These are phyloP conservation scores for Holocentrus rufus DNA, from an alignment of 2,797 vertebrate genomes.

Conservation along the genomic window DNA sequence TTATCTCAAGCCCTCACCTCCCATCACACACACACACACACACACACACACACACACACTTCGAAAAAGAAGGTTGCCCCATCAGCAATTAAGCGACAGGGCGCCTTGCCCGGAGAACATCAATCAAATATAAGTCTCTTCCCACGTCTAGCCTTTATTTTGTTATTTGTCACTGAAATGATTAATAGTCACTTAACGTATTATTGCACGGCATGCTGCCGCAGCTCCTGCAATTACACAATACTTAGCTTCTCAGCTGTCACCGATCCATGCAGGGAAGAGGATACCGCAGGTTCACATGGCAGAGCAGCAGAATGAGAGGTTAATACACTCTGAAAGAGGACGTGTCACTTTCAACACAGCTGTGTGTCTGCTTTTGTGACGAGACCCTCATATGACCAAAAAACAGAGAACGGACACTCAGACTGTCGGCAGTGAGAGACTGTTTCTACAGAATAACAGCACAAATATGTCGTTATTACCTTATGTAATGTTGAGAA, in stretches of 20 bases:
- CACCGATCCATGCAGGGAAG: constrained; percentile 54
- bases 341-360: constrained; percentile 46
- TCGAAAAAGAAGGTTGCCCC: constrained; percentile 20
- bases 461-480: not conserved
- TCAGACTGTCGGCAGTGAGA: constrained; percentile 22
- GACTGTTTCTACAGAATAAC: too few species aligned
- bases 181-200: constrained; percentile 82
- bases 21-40: constrained; percentile 10
- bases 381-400: constrained; percentile 1
- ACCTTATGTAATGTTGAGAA: constrained; percentile 31
- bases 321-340: constrained; percentile 55
- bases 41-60: constrained; percentile 1
- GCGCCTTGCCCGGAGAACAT: constrained; percentile 58
- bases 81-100: constrained; percentile 42
- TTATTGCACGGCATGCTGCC: constrained; percentile 73
- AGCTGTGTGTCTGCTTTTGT: constrained; percentile 12
- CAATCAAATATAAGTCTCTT: constrained; percentile 59
- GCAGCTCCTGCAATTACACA: constrained; percentile 72
- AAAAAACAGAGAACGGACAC: constrained; percentile 8
- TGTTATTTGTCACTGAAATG: constrained; percentile 79
- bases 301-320: constrained; percentile 51
- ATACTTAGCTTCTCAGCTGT: constrained; percentile 65
- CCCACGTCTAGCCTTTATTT: constrained; percentile 69
- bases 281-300: constrained; percentile 48
- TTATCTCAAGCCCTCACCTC: not conserved